These are phyloP conservation scores for Hippocampus guttulatus DNA, from an alignment of 2,113 vertebrate genomes.

Conservation along the genomic window DNA sequence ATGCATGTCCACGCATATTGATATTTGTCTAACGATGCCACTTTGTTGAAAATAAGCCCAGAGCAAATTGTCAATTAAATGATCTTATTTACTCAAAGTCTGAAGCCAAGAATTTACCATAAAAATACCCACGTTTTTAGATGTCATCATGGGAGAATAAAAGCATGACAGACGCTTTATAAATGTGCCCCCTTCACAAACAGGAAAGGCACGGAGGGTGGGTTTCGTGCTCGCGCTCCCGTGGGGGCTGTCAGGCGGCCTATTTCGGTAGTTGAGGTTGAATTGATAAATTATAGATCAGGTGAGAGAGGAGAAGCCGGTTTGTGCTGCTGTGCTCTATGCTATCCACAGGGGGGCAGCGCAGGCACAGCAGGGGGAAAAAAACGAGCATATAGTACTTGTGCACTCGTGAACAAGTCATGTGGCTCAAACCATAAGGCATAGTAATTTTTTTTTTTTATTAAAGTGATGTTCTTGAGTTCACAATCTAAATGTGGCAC, in stretches of 20 bases:
- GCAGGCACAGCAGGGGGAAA: constrained; percentile 18
- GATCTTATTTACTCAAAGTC: too few relatives aligned
- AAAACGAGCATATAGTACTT: too few relatives aligned
- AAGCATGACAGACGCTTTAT: background rate
- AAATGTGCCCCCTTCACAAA: background rate
- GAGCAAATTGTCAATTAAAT: too few relatives aligned
- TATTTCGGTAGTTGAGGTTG: constrained; percentile 38
- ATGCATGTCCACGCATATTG: background rate
- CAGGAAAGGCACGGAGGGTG: constrained; percentile 7
- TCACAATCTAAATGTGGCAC: background rate
- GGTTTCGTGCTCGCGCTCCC: background rate
- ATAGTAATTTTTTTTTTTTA: too few relatives aligned
- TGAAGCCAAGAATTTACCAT: background rate
- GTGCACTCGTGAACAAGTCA: too few relatives aligned
- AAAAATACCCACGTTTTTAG: too few relatives aligned
- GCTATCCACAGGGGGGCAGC: constrained; percentile 68
- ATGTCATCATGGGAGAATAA: background rate
- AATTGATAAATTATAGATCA: constrained; percentile 64
- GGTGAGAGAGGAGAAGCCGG: constrained; percentile 34
- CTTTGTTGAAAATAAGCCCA: background rate
- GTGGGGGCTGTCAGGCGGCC: constrained; percentile 2
- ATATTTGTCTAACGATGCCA: background rate
- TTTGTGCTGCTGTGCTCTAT: constrained; percentile 40
- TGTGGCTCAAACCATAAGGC: too few relatives aligned
- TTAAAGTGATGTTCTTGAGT: background rate